These are phyloP conservation scores for Drosophila kuntzei DNA, from an alignment of 2,888 invertebrate species.

Conservation along the genomic window DNA sequence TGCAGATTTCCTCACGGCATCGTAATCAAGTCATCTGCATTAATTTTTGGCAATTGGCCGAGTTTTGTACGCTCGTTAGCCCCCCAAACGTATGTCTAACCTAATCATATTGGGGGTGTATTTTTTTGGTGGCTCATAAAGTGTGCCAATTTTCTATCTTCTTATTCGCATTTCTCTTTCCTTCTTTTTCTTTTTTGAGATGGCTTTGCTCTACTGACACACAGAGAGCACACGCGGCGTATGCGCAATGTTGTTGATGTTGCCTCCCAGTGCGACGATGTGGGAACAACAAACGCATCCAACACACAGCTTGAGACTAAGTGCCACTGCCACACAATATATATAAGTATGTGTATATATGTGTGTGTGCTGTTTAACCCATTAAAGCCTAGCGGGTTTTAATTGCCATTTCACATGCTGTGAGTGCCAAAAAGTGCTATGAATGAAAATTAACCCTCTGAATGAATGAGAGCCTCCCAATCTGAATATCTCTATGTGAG, in stretches of 20 bases:
- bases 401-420: slow-evolving; percentile 74
- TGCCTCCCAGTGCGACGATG: slow-evolving; percentile 72
- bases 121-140: slow-evolving; percentile 47
- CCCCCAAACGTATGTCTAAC: slow-evolving; percentile 27
- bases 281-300: slow-evolving; percentile 50
- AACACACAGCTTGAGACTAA: slow-evolving; percentile 74
- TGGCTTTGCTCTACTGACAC: slow-evolving; percentile 66
- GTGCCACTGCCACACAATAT: slow-evolving; percentile 46
- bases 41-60: slow-evolving; percentile 77
- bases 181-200: slow-evolving; percentile 8
- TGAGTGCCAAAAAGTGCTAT: slow-evolving; percentile 68
- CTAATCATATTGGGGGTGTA: slow-evolving; percentile 68
- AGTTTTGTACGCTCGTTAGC: slow-evolving; percentile 69
- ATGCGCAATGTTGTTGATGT: slow-evolving; percentile 72
- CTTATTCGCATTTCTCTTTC: no score
- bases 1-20: slow-evolving; percentile 31
- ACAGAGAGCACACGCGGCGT: slow-evolving; percentile 66
- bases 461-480: slow-evolving; percentile 43
- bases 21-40: slow-evolving; percentile 79
- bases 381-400: slow-evolving; percentile 69
- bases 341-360: slow-evolving; percentile 1
- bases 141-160: slow-evolving; percentile 68
- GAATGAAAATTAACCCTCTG: slow-evolving; percentile 60
- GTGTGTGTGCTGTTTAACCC: slow-evolving; percentile 69
- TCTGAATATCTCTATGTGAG: slow-evolving; percentile 11